Base-by-base conservation (phyloP, 1,140 invertebrate species). In the Ganaspis sp. region DNA sequence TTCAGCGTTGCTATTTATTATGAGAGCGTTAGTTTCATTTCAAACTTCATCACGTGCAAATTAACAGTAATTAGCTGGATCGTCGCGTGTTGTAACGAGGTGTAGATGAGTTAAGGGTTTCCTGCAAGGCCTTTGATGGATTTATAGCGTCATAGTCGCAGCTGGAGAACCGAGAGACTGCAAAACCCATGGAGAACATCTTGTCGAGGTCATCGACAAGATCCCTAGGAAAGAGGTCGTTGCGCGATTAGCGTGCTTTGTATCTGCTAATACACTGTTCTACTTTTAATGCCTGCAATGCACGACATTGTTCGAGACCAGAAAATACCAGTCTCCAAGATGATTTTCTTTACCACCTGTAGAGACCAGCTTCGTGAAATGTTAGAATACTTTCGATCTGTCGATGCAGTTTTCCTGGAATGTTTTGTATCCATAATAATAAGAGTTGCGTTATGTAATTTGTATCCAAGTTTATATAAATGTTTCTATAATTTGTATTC, bases 211-310 rank as follows among this genome's bases (percentile, higher is more conserved):
- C 86, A 86, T 86, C 84, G 74, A 76, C 72, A 77, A 72, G 72
- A 75, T 74, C 73, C 80, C 26, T 23, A 73, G 53, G 77, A 85
- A 87, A 72, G 85, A 75, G 86, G 85, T 84, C 86, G 82, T 64
- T 64, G 58, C 58, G 58, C 81, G 85, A 87, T 86, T 86, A 86
- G 80, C 83, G 81, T 86, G 81, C 76, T 78, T 80, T 75, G 86
- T 64, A 29, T 84, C 78, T 84, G 82, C 83, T 85, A 87, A 83
- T 82, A 76, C 75, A 77, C 70, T 81, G 82, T 86, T 76, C 85
- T 70, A 83, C 85, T 86, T 88, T 77, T 83, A 74, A 81, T 81
- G 80, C 75, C 70, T 64, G 80, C 74, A 74, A 69, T 83, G 78
- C 82, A 83, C 79, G 79, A 83, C 79, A 83, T 76, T 81, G 75